Percentiles rank a stretch among this genome's conserved stretches.
phyloP scores from a whole-genome alignment of 2,888 invertebrate genomes.

The Drosophila flavopinicola region DNA sequence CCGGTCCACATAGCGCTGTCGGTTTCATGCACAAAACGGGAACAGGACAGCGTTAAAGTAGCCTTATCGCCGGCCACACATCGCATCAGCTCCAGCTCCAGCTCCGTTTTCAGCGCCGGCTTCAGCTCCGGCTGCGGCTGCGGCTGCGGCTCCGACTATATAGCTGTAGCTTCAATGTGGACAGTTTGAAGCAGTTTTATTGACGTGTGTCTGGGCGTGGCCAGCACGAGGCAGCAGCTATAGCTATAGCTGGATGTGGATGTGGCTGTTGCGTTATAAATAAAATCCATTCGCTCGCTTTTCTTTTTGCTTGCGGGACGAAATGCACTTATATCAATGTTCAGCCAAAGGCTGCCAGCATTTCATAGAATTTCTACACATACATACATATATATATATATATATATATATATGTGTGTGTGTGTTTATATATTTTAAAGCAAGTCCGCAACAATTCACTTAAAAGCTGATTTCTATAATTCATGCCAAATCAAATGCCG shows the following conservation, averaged over 20 bases:
- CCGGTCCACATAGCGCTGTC: constrained; percentile 55
- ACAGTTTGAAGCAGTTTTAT: constrained; percentile 77
- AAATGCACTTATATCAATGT: constrained; percentile 56
- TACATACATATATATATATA: too few species aligned
- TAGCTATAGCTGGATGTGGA: constrained; percentile 12
- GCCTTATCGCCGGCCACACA: constrained; percentile 69
- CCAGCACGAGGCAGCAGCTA: constrained; percentile 21
- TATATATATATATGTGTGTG: too few species aligned
- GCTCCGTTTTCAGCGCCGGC: constrained; percentile 3
- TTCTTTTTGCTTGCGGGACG: too few species aligned
- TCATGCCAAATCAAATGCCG: constrained; percentile 65
- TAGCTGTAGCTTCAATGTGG: constrained; percentile 61
- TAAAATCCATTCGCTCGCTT: constrained; percentile 51
- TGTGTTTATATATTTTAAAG: constrained; percentile 18
- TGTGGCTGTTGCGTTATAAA: constrained; percentile 72
- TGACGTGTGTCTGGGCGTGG: constrained; percentile 77
- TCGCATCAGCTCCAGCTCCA: constrained; percentile 49
- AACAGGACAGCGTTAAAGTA: constrained; percentile 77
- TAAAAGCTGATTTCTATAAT: constrained; percentile 45
- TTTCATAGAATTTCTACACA: constrained; percentile 47
- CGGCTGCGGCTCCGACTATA: constrained; percentile 19
- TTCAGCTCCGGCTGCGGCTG: constrained; percentile 14
- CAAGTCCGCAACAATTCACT: constrained; percentile 1
- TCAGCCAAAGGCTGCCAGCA: constrained; percentile 47
- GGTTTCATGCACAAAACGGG: constrained; percentile 74